phyloP scores from a whole-genome alignment of 2,888 invertebrate genomes.

The Heliconius erato region DNA sequence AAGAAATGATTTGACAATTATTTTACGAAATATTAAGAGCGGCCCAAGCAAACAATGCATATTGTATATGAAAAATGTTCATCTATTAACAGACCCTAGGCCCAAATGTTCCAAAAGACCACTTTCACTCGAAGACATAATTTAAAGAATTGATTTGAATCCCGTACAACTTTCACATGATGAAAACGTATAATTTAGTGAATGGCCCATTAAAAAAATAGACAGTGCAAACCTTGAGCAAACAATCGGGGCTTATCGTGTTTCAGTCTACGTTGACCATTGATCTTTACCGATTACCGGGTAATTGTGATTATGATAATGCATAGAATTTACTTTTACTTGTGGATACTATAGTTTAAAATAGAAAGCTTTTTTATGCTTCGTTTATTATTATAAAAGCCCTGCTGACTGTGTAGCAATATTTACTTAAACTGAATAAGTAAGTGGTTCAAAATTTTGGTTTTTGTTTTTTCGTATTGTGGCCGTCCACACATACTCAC shows the following conservation, averaged over 20 bases:
- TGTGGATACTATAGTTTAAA: conserved; percentile 58
- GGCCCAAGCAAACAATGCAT: conserved; percentile 30
- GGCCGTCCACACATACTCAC: not conserved
- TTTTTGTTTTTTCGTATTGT: not conserved
- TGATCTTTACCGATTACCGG: conserved; percentile 68
- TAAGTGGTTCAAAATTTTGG: too few relatives aligned
- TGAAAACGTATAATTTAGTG: conserved; percentile 77
- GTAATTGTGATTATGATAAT: conserved; percentile 71
- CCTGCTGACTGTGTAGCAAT: conserved; percentile 46
- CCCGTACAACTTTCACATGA: conserved; percentile 74
- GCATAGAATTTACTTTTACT: conserved; percentile 72
- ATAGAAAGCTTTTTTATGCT: conserved; percentile 70
- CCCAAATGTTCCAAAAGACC: conserved; percentile 50
- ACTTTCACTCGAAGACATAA: conserved; percentile 75
- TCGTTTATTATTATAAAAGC: conserved; percentile 60
- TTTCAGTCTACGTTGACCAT: conserved; percentile 65
- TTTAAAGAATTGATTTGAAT: conserved; percentile 68
- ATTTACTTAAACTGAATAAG: conserved; percentile 50
- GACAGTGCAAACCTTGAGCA: conserved; percentile 69
- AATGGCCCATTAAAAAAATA: conserved; percentile 68
- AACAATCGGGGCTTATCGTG: conserved; percentile 69
- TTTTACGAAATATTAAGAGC: not conserved
- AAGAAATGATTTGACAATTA: not conserved
- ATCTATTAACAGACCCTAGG: conserved; percentile 40
- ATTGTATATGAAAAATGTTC: conserved; percentile 17